These are phyloP conservation scores for Fundulus diaphanus DNA, from an alignment of 2,797 vertebrate genomes.

Conservation along the genomic window DNA sequence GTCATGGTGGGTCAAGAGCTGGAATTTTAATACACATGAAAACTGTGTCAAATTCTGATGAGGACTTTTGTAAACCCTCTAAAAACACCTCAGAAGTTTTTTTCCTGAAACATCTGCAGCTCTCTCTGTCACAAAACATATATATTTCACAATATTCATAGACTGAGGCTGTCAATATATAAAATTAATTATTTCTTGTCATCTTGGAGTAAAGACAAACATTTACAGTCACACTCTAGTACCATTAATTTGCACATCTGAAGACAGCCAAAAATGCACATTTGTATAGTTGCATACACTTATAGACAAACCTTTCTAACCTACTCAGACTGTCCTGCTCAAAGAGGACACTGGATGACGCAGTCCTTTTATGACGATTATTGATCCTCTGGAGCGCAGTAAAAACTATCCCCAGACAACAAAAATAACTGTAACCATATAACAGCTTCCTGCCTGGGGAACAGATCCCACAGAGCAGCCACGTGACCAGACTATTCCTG, in stretches of 20 bases:
- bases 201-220: background rate
- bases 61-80: conserved; percentile 16
- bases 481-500: conserved; percentile 83
- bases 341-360: conserved; percentile 89
- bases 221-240: background rate
- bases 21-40: conserved; percentile 1
- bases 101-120: conserved; percentile 13
- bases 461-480: conserved; percentile 92
- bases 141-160: conserved; percentile 24
- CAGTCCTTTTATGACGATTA: conserved; percentile 94
- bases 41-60: conserved; percentile 7
- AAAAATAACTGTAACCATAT: conserved; percentile 98
- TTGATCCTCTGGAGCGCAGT: conserved; percentile 93
- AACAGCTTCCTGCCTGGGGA: conserved; percentile 93
- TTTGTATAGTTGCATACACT: conserved; percentile 10
- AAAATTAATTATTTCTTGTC: conserved; percentile 27
- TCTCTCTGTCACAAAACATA: conserved; percentile 28
- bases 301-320: conserved; percentile 37
- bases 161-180: background rate
- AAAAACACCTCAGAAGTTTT: conserved; percentile 27
- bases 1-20: conserved; percentile 29
- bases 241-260: background rate
- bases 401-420: conserved; percentile 97
- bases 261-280: background rate
- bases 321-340: conserved; percentile 77